Evolutionary conservation across 2,113 vertebrate species (phyloP), one percentile per base, ranked within the genome.

Genomic region (Hymenochirus boettgeri): DNA sequence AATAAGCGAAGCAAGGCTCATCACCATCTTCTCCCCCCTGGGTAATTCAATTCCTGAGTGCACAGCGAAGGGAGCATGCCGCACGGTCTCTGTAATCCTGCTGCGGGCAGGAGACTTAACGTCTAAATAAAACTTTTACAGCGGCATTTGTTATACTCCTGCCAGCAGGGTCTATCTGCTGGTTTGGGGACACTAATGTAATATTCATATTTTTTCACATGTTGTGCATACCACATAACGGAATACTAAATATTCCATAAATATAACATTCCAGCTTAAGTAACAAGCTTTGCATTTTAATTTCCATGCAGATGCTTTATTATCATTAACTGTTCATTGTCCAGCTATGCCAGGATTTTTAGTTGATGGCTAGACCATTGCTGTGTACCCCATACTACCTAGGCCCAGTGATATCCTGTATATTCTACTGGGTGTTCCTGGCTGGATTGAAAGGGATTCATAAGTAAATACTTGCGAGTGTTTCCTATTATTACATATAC

Each of bases 91-190:
- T 18, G 76, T 77, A 82, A 72, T 82, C 85, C 88, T 71, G 80
- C 83, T 86, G 87, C 81, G 85, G 71, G 71, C 73, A 55, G 75
- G 76, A 77, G 77, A 83, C 81, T 79, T 82, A 82, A 83, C 82
- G 27, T 80, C 82, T 76, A 81, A 83, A 87, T 87, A 84, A 84
- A 85, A 86, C 82, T 87, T 86, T 77, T 82, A 80, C 83, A 85
- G 78, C 61, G 77, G 84, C 85, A 79, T 85, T 83, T 81, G 79
- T 87, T 83, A 83, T 80, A 78, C 74, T 77, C 58, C 77, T 84
- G 83, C 83, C 83, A 82, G 86, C 85, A 59, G 85, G 84, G 75
- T 80, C 71, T 53, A 83, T 35, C 73, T 79, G 79, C 82, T 74
- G 80, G 83, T 57, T 25, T 80, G 84, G 84, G 83, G 76, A 79